These are phyloP conservation scores for Brachionichthys hirsutus DNA, from an alignment of 2,113 vertebrate species.

Conservation along the genomic window DNA sequence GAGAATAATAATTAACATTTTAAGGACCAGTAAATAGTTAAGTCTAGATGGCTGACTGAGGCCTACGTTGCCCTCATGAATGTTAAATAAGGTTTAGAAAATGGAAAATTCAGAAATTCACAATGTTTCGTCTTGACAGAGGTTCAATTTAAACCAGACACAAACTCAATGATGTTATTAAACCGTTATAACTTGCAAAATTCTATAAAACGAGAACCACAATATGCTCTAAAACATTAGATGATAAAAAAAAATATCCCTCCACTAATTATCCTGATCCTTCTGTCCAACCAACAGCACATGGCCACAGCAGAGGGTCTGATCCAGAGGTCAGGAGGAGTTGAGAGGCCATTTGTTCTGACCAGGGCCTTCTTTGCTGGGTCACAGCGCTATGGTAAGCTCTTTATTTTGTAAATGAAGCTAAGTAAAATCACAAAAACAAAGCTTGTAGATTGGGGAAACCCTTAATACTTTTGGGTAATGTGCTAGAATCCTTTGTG, in stretches of 20 bases:
- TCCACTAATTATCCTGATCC: conserved; percentile 8
- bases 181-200: not conserved
- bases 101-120: too few species aligned
- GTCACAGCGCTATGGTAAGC: conserved; percentile 88
- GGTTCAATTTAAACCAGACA: too few species aligned
- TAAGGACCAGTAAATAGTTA: not conserved
- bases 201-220: not conserved
- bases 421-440: not conserved
- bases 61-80: too few species aligned
- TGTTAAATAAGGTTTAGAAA: too few species aligned
- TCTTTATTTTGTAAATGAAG: not conserved
- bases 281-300: conserved; percentile 74
- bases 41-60: too few species aligned
- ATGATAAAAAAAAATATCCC: not conserved
- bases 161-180: too few species aligned
- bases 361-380: conserved; percentile 88
- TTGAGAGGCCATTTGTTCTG: conserved; percentile 88
- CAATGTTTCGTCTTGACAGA: too few species aligned
- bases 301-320: conserved; percentile 86
- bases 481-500: not conserved
- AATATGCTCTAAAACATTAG: not conserved
- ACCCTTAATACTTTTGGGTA: not conserved
- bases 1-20: not conserved
- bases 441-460: too few species aligned
- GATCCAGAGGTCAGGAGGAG: conserved; percentile 83